Evolutionary conservation across 2,113 vertebrate species (phyloP).

Genomic region (Lepus timidus): DNA sequence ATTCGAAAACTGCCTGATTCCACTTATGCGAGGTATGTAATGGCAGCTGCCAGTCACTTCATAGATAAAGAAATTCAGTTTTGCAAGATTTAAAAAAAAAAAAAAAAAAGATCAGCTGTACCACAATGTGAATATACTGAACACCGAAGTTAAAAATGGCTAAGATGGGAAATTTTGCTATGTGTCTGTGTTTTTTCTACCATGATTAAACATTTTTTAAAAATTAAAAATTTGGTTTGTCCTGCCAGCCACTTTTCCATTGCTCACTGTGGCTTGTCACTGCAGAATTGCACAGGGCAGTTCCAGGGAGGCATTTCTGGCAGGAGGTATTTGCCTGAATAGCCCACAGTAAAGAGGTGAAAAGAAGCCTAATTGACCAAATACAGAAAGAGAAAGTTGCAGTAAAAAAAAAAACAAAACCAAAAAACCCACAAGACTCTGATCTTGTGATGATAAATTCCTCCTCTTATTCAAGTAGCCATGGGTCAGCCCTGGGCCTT

Average conservation of each 20-base stretch:
- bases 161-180: neutral
- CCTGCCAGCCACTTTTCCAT: neutral
- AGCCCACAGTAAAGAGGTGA: neutral
- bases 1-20: neutral
- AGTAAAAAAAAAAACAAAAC: neutral
- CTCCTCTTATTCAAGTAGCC: neutral
- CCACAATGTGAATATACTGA: neutral
- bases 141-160: neutral
- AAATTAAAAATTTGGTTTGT: neutral
- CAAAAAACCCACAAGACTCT: neutral
- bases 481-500: neutral
- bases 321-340: neutral
- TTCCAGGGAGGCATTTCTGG: neutral
- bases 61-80: neutral
- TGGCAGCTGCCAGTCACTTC: neutral
- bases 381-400: neutral
- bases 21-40: too few relatives aligned
- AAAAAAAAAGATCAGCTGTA: neutral
- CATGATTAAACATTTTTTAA: neutral
- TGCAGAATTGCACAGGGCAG: neutral
- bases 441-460: neutral
- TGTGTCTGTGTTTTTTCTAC: neutral
- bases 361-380: neutral
- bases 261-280: neutral
- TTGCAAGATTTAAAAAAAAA: neutral